These are phyloP conservation scores for Phaenicophaeus curvirostris DNA, from an alignment of 2,797 vertebrate genomes.

Conservation along the genomic window DNA sequence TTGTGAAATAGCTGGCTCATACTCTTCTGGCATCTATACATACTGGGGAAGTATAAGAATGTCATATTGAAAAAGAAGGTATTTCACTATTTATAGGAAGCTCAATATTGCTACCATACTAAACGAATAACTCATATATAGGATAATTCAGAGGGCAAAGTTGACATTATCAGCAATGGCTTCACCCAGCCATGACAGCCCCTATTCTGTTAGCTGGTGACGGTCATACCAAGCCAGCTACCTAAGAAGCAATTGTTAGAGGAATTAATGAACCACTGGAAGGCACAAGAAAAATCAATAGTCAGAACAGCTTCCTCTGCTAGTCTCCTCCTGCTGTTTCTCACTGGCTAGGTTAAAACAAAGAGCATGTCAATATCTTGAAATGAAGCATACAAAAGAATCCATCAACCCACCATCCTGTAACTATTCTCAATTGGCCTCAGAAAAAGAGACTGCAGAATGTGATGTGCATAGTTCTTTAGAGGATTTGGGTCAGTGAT, in stretches of 20 bases:
- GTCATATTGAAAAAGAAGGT: not conserved
- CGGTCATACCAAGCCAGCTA: not conserved
- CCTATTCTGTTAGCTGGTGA: not conserved
- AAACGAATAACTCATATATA: not conserved
- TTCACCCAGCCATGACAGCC: not conserved
- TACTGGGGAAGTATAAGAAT: not conserved
- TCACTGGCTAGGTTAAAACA: conserved; percentile 45
- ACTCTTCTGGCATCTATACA: not conserved
- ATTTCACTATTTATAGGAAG: not conserved
- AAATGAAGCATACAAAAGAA: conserved; percentile 32
- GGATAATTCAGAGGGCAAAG: not conserved
- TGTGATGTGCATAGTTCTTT: not conserved
- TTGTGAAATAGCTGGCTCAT: not conserved
- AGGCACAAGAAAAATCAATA: conserved; percentile 62
- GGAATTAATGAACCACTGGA: conserved; percentile 60
- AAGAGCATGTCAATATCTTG: conserved; percentile 30
- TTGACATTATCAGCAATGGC: not conserved
- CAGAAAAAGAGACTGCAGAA: not conserved
- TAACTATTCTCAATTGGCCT: conserved; percentile 1
- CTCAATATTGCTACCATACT: not conserved
- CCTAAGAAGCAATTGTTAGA: conserved; percentile 40
- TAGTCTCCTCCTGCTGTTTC: conserved; percentile 15
- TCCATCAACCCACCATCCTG: not conserved
- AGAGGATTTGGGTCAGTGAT: not conserved
- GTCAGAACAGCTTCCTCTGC: conserved; percentile 40